A percentile compares a stretch with the other conserved stretches of the same genome.
Conservation (phyloP, 2,888 invertebrate genomes). For the Tetragnatha montana region DNA sequence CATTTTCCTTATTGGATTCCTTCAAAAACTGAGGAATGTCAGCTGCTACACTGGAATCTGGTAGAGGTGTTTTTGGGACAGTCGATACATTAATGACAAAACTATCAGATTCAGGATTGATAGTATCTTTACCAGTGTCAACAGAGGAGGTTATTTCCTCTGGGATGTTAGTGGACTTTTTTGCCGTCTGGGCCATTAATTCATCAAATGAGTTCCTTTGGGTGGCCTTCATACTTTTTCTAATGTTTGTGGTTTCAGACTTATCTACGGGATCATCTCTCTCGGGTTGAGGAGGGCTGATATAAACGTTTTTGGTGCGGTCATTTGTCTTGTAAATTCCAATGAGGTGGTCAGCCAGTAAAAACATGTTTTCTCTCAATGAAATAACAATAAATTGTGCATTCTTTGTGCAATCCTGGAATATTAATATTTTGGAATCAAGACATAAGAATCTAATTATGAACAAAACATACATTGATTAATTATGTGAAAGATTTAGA, state of each 20-base stretch:
- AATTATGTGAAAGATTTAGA: no score
- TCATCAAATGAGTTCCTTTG: conserved; percentile 10
- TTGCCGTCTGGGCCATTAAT: background rate
- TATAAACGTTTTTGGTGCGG: conserved; percentile 86
- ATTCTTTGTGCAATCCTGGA: conserved; percentile 93
- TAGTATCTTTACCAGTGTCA: background rate
- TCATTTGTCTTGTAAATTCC: conserved; percentile 97
- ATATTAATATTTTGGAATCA: background rate
- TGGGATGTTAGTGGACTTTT: background rate
- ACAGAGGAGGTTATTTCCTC: no score
- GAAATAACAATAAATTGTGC: conserved; percentile 99
- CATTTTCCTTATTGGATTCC: background rate
- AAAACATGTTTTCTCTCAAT: conserved; percentile 97
- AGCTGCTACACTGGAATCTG: background rate
- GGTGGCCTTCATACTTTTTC: background rate
- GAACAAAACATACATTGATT: no score
- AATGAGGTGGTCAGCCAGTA: conserved; percentile 91
- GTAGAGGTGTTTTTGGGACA: background rate
- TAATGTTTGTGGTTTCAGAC: background rate
- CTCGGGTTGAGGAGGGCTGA: conserved; percentile 77
- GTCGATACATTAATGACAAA: background rate
- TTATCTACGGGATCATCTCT: background rate
- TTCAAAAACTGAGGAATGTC: no score
- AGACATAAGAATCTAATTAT: no score
- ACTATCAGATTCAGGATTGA: background rate